Percentiles rank a stretch among this genome's conserved stretches.
phyloP scores from a whole-genome alignment of 2,797 vertebrate genomes.

The Cossypha polioptera region DNA sequence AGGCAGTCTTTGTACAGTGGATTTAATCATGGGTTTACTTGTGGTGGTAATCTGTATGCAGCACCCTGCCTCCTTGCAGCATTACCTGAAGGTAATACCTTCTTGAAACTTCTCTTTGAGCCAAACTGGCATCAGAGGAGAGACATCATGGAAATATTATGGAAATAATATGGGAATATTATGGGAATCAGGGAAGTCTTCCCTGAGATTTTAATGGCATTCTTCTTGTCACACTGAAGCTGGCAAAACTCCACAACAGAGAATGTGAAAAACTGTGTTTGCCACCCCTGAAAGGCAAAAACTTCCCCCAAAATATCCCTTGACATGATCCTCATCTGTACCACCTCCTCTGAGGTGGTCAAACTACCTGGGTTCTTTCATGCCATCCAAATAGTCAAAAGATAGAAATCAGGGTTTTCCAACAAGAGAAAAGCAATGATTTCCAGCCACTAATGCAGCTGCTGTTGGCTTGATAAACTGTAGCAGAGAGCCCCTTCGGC shows the following conservation, averaged over 20 bases:
- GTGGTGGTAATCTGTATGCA: not conserved
- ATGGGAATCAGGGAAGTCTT: not conserved
- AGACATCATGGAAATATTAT: not conserved
- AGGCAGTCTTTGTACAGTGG: not conserved
- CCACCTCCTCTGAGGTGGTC: not conserved
- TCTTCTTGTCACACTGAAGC: not conserved
- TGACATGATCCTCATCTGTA: not conserved
- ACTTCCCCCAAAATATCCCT: not conserved
- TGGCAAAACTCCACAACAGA: not conserved
- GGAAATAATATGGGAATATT: not conserved
- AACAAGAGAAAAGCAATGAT: not conserved
- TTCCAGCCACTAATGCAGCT: not conserved
- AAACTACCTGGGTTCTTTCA: not conserved
- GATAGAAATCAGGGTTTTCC: not conserved
- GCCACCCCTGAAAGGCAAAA: not conserved
- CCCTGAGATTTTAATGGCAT: not conserved
- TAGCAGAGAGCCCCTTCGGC: not conserved
- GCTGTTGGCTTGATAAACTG: not conserved
- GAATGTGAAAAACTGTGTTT: not conserved
- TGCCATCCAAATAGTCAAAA: not conserved
- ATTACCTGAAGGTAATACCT: not conserved
- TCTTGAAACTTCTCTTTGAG: not conserved
- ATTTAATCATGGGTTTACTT: not conserved
- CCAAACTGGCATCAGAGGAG: not conserved
- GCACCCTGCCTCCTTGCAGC: not conserved